Conservation (phyloP, 2,888 invertebrate species). For the Hipparchia sbordonii region DNA sequence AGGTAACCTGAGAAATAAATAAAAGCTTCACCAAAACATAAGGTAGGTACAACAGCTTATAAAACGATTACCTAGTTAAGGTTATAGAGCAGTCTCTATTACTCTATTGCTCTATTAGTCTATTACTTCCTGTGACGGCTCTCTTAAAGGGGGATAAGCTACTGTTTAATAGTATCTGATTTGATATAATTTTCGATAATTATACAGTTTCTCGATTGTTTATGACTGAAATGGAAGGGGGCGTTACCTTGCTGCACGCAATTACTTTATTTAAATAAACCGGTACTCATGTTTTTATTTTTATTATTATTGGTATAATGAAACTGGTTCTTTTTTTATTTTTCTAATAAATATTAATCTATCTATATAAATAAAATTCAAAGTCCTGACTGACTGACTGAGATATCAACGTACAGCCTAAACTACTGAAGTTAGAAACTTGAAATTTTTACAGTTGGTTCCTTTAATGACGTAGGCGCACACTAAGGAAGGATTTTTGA, state of each 20-base stretch:
- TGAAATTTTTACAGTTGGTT: too few relatives aligned
- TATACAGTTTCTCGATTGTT: constrained; percentile 45
- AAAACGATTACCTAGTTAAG: not conserved
- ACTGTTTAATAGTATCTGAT: constrained; percentile 64
- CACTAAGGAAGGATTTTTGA: too few relatives aligned
- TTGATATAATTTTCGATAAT: constrained; percentile 66
- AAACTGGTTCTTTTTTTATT: not conserved
- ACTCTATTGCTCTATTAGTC: not conserved
- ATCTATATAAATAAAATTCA: too few relatives aligned
- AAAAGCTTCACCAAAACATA: not conserved
- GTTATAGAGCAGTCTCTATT: constrained; percentile 1
- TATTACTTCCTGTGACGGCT: constrained; percentile 6
- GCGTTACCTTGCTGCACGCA: constrained; percentile 36
- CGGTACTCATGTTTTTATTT: constrained; percentile 7
- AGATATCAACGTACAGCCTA: too few relatives aligned
- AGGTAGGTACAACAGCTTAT: not conserved
- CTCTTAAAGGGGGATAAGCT: constrained; percentile 53
- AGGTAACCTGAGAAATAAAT: not conserved
- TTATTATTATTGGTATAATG: not conserved
- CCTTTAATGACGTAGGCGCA: too few relatives aligned
- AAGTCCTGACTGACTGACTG: too few relatives aligned
- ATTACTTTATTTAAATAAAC: constrained; percentile 18
- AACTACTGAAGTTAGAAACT: too few relatives aligned
- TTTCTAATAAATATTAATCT: not conserved
- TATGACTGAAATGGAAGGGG: constrained; percentile 30